Conservation (phyloP, 1,140 invertebrate genomes). For the Phenacoccus solenopsis region DNA sequence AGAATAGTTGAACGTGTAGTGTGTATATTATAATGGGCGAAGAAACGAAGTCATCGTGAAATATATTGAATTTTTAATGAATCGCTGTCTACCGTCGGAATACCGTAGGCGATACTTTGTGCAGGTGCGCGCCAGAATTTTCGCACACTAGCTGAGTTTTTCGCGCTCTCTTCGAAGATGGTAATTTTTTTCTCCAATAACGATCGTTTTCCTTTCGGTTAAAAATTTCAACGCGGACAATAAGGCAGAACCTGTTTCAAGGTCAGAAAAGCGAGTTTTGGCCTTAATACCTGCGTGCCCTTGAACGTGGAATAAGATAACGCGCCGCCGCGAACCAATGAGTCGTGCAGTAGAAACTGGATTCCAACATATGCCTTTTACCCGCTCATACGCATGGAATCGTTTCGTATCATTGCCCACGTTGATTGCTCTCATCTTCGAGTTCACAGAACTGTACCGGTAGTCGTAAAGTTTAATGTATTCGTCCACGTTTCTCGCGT, state of each 20-base stretch:
- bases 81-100: too few species aligned
- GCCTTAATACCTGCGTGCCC: slow-evolving; percentile 2
- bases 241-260: slow-evolving; percentile 8
- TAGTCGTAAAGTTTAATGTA: not conserved
- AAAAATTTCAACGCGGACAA: not conserved
- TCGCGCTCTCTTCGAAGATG: too few species aligned
- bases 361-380: slow-evolving; percentile 7
- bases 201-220: not conserved
- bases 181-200: not conserved
- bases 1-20: too few species aligned
- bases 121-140: too few species aligned
- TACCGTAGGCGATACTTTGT: too few species aligned
- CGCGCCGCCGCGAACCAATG: not conserved
- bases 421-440: not conserved
- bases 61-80: too few species aligned
- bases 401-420: slow-evolving; percentile 11
- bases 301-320: not conserved
- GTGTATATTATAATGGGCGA: too few species aligned
- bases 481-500: too few species aligned
- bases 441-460: slow-evolving; percentile 8
- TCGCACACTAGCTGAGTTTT: too few species aligned
- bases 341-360: slow-evolving; percentile 2
- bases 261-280: slow-evolving; percentile 9
- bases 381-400: not conserved
- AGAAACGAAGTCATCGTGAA: too few species aligned